phyloP scores from a whole-genome alignment of 2,888 invertebrate genomes.

The Periphyllus acericola region DNA sequence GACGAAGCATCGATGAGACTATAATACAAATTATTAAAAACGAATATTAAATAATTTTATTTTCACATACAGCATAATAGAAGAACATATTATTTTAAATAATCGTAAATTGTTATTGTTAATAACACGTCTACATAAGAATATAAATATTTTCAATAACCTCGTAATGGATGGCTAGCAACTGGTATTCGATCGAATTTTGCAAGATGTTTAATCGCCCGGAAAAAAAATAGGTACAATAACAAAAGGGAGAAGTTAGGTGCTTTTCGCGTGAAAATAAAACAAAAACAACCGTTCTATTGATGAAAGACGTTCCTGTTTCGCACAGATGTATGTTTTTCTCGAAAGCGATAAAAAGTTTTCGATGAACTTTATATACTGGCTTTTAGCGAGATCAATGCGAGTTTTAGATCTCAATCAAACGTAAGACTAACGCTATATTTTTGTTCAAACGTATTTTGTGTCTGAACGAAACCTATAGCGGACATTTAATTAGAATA shows the following conservation, averaged over 20 bases:
- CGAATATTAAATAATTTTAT: no score
- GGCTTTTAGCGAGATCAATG: not conserved
- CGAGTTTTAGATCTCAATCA: not conserved
- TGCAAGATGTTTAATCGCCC: no score
- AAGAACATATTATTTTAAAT: no score
- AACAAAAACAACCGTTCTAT: not conserved
- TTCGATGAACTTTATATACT: not conserved
- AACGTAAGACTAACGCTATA: not conserved
- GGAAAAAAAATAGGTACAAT: not conserved
- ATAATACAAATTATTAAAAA: no score
- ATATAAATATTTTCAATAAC: no score
- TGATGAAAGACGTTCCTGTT: not conserved
- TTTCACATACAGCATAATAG: no score
- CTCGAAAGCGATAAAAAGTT: not conserved
- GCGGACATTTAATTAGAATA: not conserved
- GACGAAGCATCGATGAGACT: no score
- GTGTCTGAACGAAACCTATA: not conserved
- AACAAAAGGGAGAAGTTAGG: not conserved
- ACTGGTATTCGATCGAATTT: no score
- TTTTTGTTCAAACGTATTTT: not conserved
- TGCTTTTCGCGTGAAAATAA: slow-evolving; percentile 3
- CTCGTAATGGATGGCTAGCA: no score
- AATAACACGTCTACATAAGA: no score
- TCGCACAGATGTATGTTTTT: not conserved
- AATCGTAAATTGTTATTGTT: no score